These are phyloP conservation scores for Polymixis flavicincta DNA, from an alignment of 2,888 invertebrate genomes.

Conservation along the genomic window DNA sequence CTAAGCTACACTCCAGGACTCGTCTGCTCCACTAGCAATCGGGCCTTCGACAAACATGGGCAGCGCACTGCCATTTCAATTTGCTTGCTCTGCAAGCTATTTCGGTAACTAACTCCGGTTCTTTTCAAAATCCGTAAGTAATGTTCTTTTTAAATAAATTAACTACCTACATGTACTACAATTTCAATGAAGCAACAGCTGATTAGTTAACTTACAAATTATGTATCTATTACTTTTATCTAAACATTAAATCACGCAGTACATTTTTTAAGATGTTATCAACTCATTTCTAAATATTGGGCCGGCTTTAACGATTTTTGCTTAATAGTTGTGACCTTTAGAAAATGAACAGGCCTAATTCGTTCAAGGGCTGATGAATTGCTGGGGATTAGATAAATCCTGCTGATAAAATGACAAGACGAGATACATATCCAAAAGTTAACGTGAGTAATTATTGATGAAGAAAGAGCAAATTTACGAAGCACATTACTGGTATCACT, in stretches of 20 bases:
- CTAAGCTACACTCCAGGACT: no score
- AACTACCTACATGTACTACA: neutral
- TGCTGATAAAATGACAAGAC: constrained; percentile 5
- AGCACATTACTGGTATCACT: no score
- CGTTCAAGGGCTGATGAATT: constrained; percentile 14
- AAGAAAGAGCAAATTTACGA: no score
- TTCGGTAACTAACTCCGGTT: no score
- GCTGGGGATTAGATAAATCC: constrained; percentile 4
- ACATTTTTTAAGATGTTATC: constrained; percentile 35
- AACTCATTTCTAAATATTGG: constrained; percentile 20
- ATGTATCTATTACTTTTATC: constrained; percentile 12
- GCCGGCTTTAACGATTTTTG: constrained; percentile 5
- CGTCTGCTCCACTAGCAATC: no score
- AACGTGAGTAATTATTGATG: neutral
- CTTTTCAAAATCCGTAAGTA: neutral
- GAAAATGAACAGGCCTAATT: constrained; percentile 22
- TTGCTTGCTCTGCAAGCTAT: no score
- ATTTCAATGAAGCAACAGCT: neutral
- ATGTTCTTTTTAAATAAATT: neutral
- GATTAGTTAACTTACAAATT: neutral
- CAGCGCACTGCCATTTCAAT: no score
- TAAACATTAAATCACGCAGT: constrained; percentile 3
- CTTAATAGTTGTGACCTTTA: constrained; percentile 13
- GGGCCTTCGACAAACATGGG: no score
- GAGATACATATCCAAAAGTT: neutral